Evolutionary conservation across 2,888 invertebrate species (phyloP), one percentile per base, ranked within the genome.

Genomic region (Heterodera filipjevi): DNA sequence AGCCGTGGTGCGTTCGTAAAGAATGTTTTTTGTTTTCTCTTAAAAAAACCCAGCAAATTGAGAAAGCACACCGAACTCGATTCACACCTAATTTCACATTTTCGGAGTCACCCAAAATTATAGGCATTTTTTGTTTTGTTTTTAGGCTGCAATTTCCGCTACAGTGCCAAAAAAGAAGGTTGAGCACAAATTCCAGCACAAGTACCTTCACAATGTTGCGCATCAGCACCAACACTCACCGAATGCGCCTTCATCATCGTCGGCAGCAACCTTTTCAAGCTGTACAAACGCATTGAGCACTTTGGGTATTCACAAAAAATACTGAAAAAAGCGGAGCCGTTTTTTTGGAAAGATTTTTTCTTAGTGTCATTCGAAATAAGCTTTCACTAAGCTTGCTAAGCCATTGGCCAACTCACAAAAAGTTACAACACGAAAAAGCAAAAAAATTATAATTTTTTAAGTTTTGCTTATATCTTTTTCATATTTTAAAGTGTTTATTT

Each of bases 71-170:
- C n/a, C n/a, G n/a, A n/a, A n/a, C n/a, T n/a, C n/a, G n/a, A n/a
- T n/a, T n/a, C n/a, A n/a, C n/a, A n/a, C n/a, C n/a, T n/a, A 39
- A 39, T 10, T 39, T 39, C 39, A 39, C 6, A 39, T 39, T 6
- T 10, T 39, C 12, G 39, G 6, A 12, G 39, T 39, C 6, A 39
- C 2, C 39, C 12, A 39, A 39, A 39, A 39, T 10, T 39, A 39
- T 39, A 39, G 12, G 12, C 6, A 39, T 39, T 49, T 49, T 49
- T 49, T 49, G 49, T 1, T 3, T 8, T 3, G 3, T 16, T 59
- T 59, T 59, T 59, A 59, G 59, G 59, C 59, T 27, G 59, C 59
- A n/a, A n/a, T 59, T 59, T 59, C 59, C 27, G 59, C 59, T 2
- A 59, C 59, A 59, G 59, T 59, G 59, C 59, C 59, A 2, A 59